These are phyloP conservation scores for Cnemophilus loriae DNA, from an alignment of 2,113 vertebrate species.

Conservation along the genomic window DNA sequence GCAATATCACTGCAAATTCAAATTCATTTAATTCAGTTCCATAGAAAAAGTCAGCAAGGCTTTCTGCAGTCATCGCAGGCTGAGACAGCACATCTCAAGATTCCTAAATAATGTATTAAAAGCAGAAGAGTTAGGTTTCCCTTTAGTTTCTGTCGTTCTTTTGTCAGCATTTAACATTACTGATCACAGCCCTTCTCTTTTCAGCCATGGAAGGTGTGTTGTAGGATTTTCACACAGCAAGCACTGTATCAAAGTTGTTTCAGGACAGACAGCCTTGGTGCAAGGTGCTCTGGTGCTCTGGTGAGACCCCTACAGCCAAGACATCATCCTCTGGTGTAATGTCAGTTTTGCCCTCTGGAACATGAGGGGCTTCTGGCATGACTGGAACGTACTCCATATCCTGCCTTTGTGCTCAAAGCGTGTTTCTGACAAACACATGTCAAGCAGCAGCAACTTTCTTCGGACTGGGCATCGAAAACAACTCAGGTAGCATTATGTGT, in stretches of 20 bases:
- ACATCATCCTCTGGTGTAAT: not conserved
- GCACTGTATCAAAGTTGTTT: not conserved
- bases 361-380: not conserved
- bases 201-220: not conserved
- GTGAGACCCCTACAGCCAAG: not conserved
- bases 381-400: not conserved
- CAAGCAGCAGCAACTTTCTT: not conserved
- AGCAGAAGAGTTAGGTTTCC: not conserved
- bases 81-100: not conserved
- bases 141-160: not conserved
- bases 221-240: not conserved
- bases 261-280: not conserved
- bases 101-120: conserved; percentile 34
- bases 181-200: not conserved
- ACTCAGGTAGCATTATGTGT: not conserved
- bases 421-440: not conserved
- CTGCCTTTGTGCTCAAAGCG: not conserved
- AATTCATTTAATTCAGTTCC: not conserved
- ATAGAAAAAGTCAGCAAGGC: not conserved
- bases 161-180: not conserved
- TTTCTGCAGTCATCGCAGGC: not conserved
- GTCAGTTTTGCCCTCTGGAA: not conserved
- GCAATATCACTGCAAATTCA: not conserved
- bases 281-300: not conserved
- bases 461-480: not conserved